Conservation (phyloP, 2,888 invertebrate species). For the Limnephilus rhombicus region DNA sequence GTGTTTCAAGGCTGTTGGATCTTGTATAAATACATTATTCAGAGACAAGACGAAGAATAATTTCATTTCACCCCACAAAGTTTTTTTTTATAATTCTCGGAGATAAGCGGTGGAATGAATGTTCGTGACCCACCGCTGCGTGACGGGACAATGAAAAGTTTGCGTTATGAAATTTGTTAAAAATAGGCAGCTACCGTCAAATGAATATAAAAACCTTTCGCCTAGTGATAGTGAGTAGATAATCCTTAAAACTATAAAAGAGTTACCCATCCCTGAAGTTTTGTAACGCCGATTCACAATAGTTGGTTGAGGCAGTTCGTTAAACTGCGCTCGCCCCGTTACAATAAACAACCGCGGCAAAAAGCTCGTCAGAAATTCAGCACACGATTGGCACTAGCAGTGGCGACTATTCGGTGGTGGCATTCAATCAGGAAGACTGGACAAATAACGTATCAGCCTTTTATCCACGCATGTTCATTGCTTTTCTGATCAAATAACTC, state of each 20-base stretch:
- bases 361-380: conserved; percentile 20
- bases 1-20: conserved; percentile 50
- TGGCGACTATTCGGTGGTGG: conserved; percentile 15
- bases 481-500: conserved; percentile 47
- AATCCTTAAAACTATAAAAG: not conserved
- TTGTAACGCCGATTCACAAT: not conserved
- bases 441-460: conserved; percentile 34
- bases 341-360: not conserved
- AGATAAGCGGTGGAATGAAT: conserved; percentile 12
- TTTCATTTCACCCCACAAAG: conserved; percentile 39
- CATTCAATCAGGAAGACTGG: conserved; percentile 44
- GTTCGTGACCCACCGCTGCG: conserved; percentile 11
- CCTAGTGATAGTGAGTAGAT: not conserved
- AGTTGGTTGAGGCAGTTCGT: not conserved
- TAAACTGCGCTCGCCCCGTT: not conserved
- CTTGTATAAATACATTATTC: conserved; percentile 54
- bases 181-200: not conserved
- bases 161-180: not conserved
- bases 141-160: conserved; percentile 12
- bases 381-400: not conserved
- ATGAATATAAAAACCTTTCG: not conserved
- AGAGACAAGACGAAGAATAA: conserved; percentile 53
- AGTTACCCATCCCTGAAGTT: not conserved
- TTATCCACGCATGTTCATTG: conserved; percentile 44
- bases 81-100: conserved; percentile 29